Conservation (phyloP, 2,888 invertebrate genomes). For the Vanessa cardui region DNA sequence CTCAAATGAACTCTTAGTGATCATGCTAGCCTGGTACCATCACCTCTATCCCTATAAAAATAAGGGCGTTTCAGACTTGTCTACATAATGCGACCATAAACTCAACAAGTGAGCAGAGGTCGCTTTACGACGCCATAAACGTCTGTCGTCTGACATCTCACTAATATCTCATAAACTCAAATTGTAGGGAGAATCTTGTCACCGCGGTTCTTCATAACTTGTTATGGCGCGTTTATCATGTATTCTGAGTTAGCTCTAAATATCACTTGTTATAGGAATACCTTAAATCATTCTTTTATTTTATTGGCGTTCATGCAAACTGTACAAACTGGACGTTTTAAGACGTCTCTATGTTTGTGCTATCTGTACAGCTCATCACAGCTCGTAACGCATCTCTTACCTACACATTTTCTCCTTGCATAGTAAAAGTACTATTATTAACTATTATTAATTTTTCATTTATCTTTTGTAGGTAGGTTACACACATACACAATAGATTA, state of each 20-base stretch:
- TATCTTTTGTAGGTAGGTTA: no score
- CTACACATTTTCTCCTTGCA: no score
- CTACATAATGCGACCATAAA: slow-evolving; percentile 54
- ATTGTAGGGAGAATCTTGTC: slow-evolving; percentile 46
- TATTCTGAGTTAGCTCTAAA: slow-evolving; percentile 23
- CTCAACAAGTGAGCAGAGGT: slow-evolving; percentile 78
- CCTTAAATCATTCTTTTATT: neutral
- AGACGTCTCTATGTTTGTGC: no score
- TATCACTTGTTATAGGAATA: slow-evolving; percentile 16
- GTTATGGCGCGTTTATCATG: slow-evolving; percentile 35
- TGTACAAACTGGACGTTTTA: neutral
- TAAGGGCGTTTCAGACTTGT: slow-evolving; percentile 45
- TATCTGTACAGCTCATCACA: no score
- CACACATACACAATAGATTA: no score
- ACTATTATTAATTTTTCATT: no score
- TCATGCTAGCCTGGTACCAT: slow-evolving; percentile 28
- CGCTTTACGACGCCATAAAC: slow-evolving; percentile 72
- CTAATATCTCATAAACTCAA: slow-evolving; percentile 74
- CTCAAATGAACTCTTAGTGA: slow-evolving; percentile 30
- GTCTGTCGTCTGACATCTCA: slow-evolving; percentile 71
- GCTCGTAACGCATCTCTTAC: no score
- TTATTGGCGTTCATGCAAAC: neutral
- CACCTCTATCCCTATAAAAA: slow-evolving; percentile 39
- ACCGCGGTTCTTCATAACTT: slow-evolving; percentile 40
- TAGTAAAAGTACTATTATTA: no score